Percentiles rank a stretch among this genome's conserved stretches.
phyloP scores from a whole-genome alignment of 2,888 invertebrate species.

The Nowickia ferox region DNA sequence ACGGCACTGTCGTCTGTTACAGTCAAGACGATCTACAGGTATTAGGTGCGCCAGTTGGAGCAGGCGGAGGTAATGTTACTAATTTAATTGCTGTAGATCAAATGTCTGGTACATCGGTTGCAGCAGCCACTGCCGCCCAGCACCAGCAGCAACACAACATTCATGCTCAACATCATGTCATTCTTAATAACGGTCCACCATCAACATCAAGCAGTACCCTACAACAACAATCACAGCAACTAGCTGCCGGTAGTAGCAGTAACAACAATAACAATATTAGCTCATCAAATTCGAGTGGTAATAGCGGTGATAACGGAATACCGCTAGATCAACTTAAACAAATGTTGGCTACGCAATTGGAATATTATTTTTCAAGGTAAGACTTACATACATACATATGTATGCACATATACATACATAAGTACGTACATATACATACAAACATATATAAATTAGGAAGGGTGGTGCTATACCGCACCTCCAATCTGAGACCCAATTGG shows the following conservation, averaged over 20 bases:
- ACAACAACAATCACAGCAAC: constrained; percentile 71
- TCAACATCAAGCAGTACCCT: constrained; percentile 59
- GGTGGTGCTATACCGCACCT: no score
- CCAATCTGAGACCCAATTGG: no score
- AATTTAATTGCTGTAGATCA: constrained; percentile 81
- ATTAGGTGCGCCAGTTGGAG: constrained; percentile 67
- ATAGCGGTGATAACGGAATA: constrained; percentile 83
- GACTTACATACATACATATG: constrained; percentile 22
- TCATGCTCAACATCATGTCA: constrained; percentile 74
- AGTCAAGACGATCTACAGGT: constrained; percentile 77
- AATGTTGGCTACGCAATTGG: constrained; percentile 91
- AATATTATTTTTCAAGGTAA: constrained; percentile 95
- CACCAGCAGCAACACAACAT: constrained; percentile 63
- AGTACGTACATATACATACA: background rate
- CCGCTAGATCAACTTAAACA: constrained; percentile 90
- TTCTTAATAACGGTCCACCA: constrained; percentile 74
- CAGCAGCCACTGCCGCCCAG: constrained; percentile 57
- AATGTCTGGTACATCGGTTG: constrained; percentile 73
- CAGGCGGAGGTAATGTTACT: constrained; percentile 70
- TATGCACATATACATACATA: background rate
- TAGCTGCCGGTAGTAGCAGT: constrained; percentile 42
- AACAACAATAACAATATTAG: constrained; percentile 37
- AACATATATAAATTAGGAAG: no score
- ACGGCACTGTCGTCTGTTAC: constrained; percentile 80
- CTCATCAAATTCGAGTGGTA: constrained; percentile 60